Percentiles rank a stretch among this genome's conserved stretches.
phyloP scores from a whole-genome alignment of 2,113 vertebrate species.

The Saimiri boliviensis region DNA sequence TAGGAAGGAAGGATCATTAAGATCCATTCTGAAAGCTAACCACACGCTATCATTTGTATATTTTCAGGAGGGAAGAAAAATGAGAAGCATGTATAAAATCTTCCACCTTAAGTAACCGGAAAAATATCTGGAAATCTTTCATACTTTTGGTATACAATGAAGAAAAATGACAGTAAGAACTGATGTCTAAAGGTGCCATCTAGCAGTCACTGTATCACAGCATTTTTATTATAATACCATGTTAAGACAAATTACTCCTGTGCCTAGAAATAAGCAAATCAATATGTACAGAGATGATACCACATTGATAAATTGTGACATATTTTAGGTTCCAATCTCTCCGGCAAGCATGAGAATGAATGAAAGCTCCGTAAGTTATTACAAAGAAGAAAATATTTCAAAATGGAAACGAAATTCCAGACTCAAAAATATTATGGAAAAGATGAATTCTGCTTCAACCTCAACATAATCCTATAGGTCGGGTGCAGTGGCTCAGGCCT shows the following conservation, averaged over 20 bases:
- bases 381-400: slow-evolving; percentile 22
- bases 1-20: neutral
- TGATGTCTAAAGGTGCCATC: neutral
- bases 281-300: neutral
- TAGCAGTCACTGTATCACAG: neutral
- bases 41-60: neutral
- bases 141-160: neutral
- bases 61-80: slow-evolving; percentile 33
- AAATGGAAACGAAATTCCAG: slow-evolving; percentile 24
- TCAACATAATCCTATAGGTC: neutral
- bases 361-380: neutral
- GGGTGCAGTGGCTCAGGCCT: no score
- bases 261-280: slow-evolving; percentile 25
- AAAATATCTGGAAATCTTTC: slow-evolving; percentile 46
- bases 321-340: slow-evolving; percentile 29
- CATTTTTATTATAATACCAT: slow-evolving; percentile 25
- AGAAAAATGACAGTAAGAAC: neutral
- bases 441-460: slow-evolving; percentile 16
- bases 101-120: neutral
- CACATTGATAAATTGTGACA: neutral
- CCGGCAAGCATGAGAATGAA: neutral
- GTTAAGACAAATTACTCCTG: neutral
- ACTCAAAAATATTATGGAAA: neutral
- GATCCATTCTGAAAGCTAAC: slow-evolving; percentile 8
- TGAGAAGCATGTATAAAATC: neutral